Evolutionary conservation across 2,888 invertebrate genomes (phyloP).

Genomic region (Cephus nigrinus): DNA sequence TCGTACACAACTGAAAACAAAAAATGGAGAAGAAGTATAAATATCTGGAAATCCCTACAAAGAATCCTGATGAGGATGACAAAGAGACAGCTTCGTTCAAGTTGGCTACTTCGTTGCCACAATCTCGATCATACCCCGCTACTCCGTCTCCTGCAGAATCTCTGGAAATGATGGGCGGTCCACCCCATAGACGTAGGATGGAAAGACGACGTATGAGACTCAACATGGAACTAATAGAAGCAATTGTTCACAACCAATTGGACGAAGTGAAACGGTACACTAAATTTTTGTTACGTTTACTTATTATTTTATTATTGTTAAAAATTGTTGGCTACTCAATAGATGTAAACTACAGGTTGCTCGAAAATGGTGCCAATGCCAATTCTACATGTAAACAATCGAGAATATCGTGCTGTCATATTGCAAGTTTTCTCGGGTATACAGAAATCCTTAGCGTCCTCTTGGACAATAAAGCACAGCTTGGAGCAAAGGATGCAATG

Average conservation of each 20-base stretch:
- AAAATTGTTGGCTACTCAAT: no score
- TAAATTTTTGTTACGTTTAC: neutral
- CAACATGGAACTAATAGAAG: conserved; percentile 68
- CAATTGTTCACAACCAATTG: conserved; percentile 63
- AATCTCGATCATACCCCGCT: neutral
- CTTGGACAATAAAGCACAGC: conserved; percentile 66
- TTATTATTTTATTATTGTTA: conserved; percentile 1
- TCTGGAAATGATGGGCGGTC: conserved; percentile 48
- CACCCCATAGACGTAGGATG: conserved; percentile 58
- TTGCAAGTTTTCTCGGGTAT: conserved; percentile 65
- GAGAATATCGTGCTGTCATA: conserved; percentile 67
- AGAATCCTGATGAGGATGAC: neutral
- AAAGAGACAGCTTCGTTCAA: neutral
- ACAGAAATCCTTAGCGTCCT: conserved; percentile 65
- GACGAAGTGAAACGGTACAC: conserved; percentile 64
- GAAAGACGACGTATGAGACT: conserved; percentile 66
- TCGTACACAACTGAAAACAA: neutral
- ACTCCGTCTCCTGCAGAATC: conserved; percentile 24
- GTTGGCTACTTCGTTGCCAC: neutral
- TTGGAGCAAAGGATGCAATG: conserved; percentile 64
- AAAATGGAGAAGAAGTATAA: neutral
- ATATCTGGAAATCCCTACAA: neutral
- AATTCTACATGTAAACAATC: conserved; percentile 68
- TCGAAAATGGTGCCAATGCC: conserved; percentile 68
- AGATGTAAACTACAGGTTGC: conserved; percentile 57